Base-by-base conservation (phyloP, 1,140 invertebrate genomes). In the Panagrolaimus sp. region DNA sequence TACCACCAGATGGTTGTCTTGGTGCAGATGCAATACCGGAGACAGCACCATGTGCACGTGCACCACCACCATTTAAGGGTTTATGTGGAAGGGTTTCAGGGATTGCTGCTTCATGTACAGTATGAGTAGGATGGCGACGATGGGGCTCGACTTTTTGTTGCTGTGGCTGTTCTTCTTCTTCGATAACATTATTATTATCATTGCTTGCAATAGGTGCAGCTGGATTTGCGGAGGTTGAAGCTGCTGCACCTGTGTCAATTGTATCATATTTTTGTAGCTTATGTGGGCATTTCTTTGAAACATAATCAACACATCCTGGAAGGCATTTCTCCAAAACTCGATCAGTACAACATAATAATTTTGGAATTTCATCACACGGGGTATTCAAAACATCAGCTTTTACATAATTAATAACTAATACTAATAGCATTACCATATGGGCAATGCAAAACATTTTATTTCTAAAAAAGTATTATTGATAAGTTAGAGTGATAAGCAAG, bases 251-350 rank as follows among this genome's bases (percentile, higher is more conserved):
- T n/a, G n/a, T n/a, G n/a, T 66, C 66, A 51, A 74, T 74, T 42
- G 63, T 71, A 48, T 78, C 77, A 47, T 70, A 76, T 67, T 78
- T 71, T 23, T 68, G 68, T n/a, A 78, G 63, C 62, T 78, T 78
- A 48, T 78, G 74, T 14, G 74, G 72, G 48, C 77, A 78, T 63
- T 76, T 74, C 44, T 70, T 65, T 42, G 47, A 47, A 23, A 79
- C 73, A 69, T 79, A 75, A 38, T 74, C 71, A 48, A 79, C 43
- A 69, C 77, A 79, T 44, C 77, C 77, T 43, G 72, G 62, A 47
- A 77, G 48, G 67, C 77, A 79, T 66, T 79, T 79, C 16, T 72
- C 75, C 44, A 80, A 53, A 23, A 79, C 78, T 61, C 78, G 75
- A 44, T 72, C 72, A 51, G 75, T 79, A 69, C 77, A 79, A 69